Conservation (phyloP, 2,797 vertebrate species). For the Sebastes oblongus region DNA sequence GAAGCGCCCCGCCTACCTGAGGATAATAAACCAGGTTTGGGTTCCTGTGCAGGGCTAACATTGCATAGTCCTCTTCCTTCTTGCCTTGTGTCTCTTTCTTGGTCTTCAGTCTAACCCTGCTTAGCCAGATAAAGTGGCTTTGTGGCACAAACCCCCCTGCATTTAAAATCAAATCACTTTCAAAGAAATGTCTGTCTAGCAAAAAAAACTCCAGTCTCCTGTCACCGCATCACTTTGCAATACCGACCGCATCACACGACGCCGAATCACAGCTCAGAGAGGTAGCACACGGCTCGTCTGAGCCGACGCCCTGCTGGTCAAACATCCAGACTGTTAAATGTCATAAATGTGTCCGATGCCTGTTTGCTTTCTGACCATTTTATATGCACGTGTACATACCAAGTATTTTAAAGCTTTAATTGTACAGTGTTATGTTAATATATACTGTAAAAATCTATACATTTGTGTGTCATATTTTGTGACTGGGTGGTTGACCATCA, state of each 20-base stretch:
- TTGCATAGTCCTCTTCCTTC: not conserved
- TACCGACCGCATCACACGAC: not conserved
- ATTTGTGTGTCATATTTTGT: slow-evolving; percentile 50
- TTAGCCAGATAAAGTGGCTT: not conserved
- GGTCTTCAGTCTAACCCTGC: not conserved
- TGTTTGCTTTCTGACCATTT: slow-evolving; percentile 65
- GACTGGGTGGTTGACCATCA: not conserved
- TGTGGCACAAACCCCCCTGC: not conserved
- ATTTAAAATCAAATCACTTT: not conserved
- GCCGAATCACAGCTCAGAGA: not conserved
- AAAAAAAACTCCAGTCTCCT: not conserved
- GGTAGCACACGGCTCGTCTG: slow-evolving; percentile 19
- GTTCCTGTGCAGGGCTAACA: not conserved
- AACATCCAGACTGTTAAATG: slow-evolving; percentile 68
- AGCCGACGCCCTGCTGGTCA: slow-evolving; percentile 27
- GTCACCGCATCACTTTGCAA: not conserved
- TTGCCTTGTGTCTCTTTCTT: not conserved
- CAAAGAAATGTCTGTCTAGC: slow-evolving; percentile 6
- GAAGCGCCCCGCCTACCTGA: not conserved
- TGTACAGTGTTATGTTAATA: slow-evolving; percentile 64
- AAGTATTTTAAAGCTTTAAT: slow-evolving; percentile 57
- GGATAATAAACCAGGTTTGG: not conserved
- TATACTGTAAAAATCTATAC: slow-evolving; percentile 70
- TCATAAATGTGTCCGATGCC: slow-evolving; percentile 54
- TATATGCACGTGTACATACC: slow-evolving; percentile 68